Percentiles rank a stretch among this genome's conserved stretches.
phyloP scores from a whole-genome alignment of 2,797 vertebrate genomes.

The Diglossa cyanea region DNA sequence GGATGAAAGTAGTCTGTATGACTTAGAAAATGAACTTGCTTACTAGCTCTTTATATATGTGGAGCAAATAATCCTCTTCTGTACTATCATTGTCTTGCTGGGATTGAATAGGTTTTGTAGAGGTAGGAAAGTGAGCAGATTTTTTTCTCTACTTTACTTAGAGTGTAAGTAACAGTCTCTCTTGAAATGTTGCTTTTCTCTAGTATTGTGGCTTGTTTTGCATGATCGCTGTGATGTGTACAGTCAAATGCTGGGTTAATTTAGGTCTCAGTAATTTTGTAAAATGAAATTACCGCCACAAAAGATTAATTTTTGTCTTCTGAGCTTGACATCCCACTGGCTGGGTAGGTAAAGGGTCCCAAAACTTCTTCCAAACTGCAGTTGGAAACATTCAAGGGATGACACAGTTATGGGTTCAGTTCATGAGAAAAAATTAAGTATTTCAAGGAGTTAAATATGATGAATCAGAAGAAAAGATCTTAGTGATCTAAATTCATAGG shows the following conservation, averaged over 20 bases:
- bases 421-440: not conserved
- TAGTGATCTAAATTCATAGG: slow-evolving; percentile 26
- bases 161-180: not conserved
- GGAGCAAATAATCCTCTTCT: not conserved
- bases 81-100: not conserved
- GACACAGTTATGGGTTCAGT: not conserved
- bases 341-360: not conserved
- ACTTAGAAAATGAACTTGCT: not conserved
- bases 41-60: not conserved
- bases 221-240: not conserved
- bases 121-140: not conserved
- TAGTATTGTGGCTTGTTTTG: not conserved
- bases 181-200: not conserved
- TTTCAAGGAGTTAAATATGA: not conserved
- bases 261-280: not conserved
- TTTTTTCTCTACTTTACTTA: not conserved
- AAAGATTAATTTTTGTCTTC: not conserved
- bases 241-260: not conserved
- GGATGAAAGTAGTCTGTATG: not conserved
- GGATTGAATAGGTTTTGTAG: not conserved
- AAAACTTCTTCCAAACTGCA: not conserved
- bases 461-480: slow-evolving; percentile 5
- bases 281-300: not conserved
- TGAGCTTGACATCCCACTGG: not conserved
- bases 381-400: not conserved